Evolutionary conservation across 1,140 invertebrate genomes (phyloP).

Genomic region (Hycleus phaleratus): DNA sequence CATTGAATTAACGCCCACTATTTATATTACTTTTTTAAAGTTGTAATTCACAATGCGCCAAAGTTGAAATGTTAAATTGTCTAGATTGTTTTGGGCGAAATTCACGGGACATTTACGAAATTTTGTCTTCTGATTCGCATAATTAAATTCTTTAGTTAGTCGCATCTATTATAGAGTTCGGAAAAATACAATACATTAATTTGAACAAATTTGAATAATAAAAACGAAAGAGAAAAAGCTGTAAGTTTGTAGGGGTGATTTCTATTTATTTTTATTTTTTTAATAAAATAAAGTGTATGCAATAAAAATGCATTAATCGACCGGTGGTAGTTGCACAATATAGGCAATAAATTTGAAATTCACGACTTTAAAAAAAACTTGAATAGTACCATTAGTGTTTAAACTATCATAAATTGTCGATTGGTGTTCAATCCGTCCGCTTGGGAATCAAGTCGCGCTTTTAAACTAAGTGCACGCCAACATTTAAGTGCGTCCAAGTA

Average conservation of each 20-base stretch:
- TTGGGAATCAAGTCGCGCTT: constrained; percentile 28
- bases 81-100: constrained; percentile 4
- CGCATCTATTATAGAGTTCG: background rate
- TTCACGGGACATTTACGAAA: constrained; percentile 13
- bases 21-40: background rate
- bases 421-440: constrained; percentile 32
- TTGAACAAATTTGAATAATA: too few species aligned
- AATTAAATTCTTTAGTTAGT: constrained; percentile 12
- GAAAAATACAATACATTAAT: too few species aligned
- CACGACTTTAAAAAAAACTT: constrained; percentile 32
- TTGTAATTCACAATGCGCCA: background rate
- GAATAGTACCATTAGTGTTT: constrained; percentile 33
- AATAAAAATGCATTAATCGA: constrained; percentile 31
- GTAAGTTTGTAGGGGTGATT: too few species aligned
- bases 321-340: constrained; percentile 24
- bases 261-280: too few species aligned
- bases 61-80: constrained; percentile 11
- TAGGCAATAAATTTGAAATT: constrained; percentile 33
- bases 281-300: constrained; percentile 32
- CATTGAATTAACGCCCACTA: constrained; percentile 7
- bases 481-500: constrained; percentile 35
- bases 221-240: too few species aligned
- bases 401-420: constrained; percentile 38
- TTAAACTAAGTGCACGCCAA: constrained; percentile 35
- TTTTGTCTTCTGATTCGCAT: constrained; percentile 8